Conservation (phyloP, 1,140 invertebrate genomes). For the Lordiphosa mommai region DNA sequence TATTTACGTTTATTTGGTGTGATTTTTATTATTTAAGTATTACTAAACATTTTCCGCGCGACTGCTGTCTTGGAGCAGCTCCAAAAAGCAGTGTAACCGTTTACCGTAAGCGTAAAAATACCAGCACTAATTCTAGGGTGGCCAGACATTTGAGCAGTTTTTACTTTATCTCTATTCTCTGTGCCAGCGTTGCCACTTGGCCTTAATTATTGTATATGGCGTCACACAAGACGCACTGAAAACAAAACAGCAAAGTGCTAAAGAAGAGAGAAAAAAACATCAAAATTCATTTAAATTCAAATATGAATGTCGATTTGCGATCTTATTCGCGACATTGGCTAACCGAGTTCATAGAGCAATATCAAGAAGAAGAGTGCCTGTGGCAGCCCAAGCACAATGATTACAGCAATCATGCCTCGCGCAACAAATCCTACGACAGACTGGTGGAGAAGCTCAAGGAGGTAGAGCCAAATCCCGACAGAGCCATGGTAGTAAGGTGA, state of each 20-base stretch:
- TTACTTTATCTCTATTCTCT: no score
- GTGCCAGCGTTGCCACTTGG: slow-evolving; percentile 10
- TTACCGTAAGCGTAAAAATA: not conserved
- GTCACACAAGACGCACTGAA: slow-evolving; percentile 54
- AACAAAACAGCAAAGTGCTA: slow-evolving; percentile 54
- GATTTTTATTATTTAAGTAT: slow-evolving; percentile 30
- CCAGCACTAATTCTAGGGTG: not conserved
- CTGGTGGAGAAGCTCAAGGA: slow-evolving; percentile 75
- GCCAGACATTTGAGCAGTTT: not conserved
- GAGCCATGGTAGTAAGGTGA: slow-evolving; percentile 68
- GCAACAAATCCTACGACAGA: slow-evolving; percentile 72
- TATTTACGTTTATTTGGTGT: slow-evolving; percentile 7
- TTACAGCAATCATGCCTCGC: slow-evolving; percentile 71
- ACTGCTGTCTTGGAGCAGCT: slow-evolving; percentile 8
- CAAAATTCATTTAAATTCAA: slow-evolving; percentile 23
- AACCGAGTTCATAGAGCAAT: slow-evolving; percentile 77
- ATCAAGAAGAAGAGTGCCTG: slow-evolving; percentile 76
- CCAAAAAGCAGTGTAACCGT: slow-evolving; percentile 16
- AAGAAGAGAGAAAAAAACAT: slow-evolving; percentile 16
- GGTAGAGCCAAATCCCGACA: slow-evolving; percentile 75
- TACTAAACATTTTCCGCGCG: slow-evolving; percentile 35
- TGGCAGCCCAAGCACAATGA: slow-evolving; percentile 79
- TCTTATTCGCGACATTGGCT: slow-evolving; percentile 76
- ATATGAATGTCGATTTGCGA: slow-evolving; percentile 67
- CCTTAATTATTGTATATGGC: slow-evolving; percentile 37